Conservation (phyloP, 2,797 vertebrate genomes). For the Leucoraja ocellata region DNA sequence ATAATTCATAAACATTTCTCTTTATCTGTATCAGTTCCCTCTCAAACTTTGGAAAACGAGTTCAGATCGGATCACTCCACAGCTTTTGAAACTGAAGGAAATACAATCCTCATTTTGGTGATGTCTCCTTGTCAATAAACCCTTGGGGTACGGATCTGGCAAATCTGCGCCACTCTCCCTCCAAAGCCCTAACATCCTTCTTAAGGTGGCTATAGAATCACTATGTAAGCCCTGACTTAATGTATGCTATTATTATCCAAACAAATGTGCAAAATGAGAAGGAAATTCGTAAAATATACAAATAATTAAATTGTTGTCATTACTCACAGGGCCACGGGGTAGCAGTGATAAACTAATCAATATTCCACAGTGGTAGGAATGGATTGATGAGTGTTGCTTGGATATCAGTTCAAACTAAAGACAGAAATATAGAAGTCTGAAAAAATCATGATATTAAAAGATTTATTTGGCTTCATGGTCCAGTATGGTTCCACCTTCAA, state of each 20-base stretch:
- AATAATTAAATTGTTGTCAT: neutral
- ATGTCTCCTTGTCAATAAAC: too few relatives aligned
- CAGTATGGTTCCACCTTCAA: neutral
- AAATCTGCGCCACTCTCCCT: too few relatives aligned
- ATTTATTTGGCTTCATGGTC: neutral
- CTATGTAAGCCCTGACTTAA: neutral
- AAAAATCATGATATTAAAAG: too few relatives aligned
- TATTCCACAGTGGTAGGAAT: neutral
- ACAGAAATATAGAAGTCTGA: neutral
- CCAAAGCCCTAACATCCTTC: too few relatives aligned
- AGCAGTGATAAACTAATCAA: neutral
- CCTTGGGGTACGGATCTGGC: too few relatives aligned
- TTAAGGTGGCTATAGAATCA: neutral
- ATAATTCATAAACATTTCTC: too few relatives aligned
- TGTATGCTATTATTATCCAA: neutral
- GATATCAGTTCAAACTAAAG: neutral
- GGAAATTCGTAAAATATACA: neutral
- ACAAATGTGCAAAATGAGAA: neutral
- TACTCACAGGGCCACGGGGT: neutral
- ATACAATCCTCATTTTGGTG: too few relatives aligned
- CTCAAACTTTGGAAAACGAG: too few relatives aligned
- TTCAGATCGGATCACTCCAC: too few relatives aligned
- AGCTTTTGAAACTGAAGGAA: too few relatives aligned
- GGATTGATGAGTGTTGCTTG: too few relatives aligned
- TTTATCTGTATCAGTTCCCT: too few relatives aligned